These are phyloP conservation scores for Seriola quinqueradiata DNA, from an alignment of 2,113 vertebrate species.

Conservation along the genomic window DNA sequence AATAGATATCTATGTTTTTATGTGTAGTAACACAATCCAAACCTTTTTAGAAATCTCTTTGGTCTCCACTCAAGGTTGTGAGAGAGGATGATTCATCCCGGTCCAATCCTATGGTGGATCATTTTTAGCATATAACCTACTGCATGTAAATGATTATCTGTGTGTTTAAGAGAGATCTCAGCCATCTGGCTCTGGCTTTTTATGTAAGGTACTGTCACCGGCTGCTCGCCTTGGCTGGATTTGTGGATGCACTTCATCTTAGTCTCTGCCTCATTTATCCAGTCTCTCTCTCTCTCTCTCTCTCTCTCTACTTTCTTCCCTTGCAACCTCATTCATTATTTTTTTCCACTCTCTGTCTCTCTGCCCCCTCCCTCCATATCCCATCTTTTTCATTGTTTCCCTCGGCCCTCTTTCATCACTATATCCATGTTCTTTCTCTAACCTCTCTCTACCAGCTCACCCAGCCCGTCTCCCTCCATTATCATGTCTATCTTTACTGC, in stretches of 20 bases:
- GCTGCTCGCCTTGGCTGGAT: background rate
- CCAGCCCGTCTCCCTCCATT: constrained; percentile 21
- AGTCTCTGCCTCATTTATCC: constrained; percentile 3
- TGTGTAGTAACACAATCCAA: background rate
- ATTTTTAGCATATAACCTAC: background rate
- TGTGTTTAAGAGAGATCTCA: constrained; percentile 7
- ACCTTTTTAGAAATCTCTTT: background rate
- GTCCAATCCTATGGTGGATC: background rate
- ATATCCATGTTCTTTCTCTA: background rate
- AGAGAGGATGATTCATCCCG: background rate
- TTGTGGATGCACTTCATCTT: background rate
- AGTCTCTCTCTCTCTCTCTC: background rate
- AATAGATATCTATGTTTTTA: background rate
- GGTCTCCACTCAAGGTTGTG: background rate
- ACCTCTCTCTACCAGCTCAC: background rate
- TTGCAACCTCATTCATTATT: constrained; percentile 1
- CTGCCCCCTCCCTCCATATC: background rate
- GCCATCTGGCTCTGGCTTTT: background rate
- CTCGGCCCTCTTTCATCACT: background rate
- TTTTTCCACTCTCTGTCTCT: background rate
- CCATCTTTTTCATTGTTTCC: background rate
- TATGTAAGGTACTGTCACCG: background rate
- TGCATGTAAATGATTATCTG: background rate
- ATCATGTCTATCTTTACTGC: background rate
- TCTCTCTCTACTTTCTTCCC: background rate